These are phyloP conservation scores for Byasa hedistus DNA, from an alignment of 2,888 invertebrate genomes.

Conservation along the genomic window DNA sequence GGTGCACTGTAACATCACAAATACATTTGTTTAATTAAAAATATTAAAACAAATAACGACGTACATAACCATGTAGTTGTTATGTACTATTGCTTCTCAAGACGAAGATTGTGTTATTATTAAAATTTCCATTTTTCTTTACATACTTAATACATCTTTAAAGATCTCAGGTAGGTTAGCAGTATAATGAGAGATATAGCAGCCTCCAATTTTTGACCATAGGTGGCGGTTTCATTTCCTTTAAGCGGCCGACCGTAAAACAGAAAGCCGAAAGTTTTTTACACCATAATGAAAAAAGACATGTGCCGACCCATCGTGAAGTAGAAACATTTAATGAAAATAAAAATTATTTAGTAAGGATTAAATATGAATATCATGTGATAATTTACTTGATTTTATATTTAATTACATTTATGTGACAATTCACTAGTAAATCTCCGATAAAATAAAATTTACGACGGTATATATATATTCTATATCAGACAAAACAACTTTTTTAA, in stretches of 20 bases:
- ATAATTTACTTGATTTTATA: not conserved
- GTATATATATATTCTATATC: not conserved
- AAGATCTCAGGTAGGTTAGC: too few species aligned
- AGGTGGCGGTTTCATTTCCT: too few species aligned
- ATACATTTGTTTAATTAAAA: not conserved
- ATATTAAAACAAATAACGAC: not conserved
- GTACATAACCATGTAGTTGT: not conserved
- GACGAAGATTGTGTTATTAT: not conserved
- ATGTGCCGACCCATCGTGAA: too few species aligned
- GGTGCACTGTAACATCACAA: constrained; percentile 44
- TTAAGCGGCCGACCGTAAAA: too few species aligned
- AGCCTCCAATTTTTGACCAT: too few species aligned
- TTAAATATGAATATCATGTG: not conserved
- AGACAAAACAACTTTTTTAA: not conserved
- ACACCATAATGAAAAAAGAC: too few species aligned
- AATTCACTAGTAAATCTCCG: not conserved
- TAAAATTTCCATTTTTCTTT: not conserved
- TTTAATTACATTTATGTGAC: not conserved
- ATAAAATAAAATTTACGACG: not conserved
- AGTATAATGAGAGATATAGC: too few species aligned
- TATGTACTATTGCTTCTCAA: not conserved
- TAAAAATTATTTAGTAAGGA: not conserved
- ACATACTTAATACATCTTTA: not conserved
- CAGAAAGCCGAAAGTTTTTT: too few species aligned
- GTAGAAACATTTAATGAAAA: not conserved